A percentile compares a stretch with the other conserved stretches of the same genome.
Evolutionary conservation across 2,113 vertebrate genomes (phyloP).

Genomic region (Nothoprocta pentlandii): DNA sequence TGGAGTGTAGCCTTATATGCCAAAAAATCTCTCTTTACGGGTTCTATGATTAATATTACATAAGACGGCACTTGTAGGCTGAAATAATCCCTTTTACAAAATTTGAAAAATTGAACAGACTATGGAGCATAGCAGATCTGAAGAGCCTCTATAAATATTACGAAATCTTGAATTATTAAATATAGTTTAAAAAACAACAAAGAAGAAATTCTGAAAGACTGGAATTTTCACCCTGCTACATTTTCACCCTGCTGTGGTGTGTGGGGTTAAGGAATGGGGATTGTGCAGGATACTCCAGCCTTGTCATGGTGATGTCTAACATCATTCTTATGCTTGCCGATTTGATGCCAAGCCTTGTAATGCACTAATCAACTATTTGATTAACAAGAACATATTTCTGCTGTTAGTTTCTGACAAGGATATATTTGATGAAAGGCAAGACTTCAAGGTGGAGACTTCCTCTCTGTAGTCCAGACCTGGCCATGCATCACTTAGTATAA

Average conservation of each 20-base stretch:
- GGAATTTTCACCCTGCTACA: background rate
- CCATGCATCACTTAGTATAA: background rate
- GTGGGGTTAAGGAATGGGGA: background rate
- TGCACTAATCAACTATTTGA: background rate
- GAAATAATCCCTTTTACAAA: background rate
- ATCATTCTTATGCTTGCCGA: background rate
- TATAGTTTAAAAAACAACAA: background rate
- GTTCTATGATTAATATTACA: background rate
- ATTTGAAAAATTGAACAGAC: background rate
- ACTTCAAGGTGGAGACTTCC: background rate
- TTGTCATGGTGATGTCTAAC: background rate
- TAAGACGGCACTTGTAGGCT: background rate
- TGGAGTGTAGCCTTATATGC: background rate
- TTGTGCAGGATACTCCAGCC: background rate
- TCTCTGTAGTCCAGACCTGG: background rate
- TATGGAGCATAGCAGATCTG: background rate
- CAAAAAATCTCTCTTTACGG: background rate
- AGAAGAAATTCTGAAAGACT: fast-evolving
- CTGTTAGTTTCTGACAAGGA: background rate
- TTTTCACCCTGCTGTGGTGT: fast-evolving
- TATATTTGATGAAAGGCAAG: background rate
- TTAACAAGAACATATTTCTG: background rate
- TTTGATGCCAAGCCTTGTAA: background rate
- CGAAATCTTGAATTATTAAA: background rate
- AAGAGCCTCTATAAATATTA: background rate